A percentile compares a stretch with the other conserved stretches of the same genome.
phyloP scores from a whole-genome alignment of 2,888 invertebrate species.

The Autographa pulchrina region DNA sequence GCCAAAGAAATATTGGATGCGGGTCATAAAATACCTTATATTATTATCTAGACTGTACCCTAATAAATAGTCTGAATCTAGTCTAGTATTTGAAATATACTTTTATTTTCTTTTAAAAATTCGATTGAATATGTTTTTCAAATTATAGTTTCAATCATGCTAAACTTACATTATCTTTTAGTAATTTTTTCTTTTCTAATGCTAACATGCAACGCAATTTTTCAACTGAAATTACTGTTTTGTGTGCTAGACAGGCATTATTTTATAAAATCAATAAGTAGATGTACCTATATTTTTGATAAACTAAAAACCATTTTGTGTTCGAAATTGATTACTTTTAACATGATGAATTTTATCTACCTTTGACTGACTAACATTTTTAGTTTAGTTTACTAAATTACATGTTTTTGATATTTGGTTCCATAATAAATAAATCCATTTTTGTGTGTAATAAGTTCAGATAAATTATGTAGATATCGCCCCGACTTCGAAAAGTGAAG shows the following conservation, averaged over 20 bases:
- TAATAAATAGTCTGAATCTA: too few species aligned
- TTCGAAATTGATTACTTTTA: background rate
- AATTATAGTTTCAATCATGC: constrained; percentile 6
- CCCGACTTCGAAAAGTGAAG: too few species aligned
- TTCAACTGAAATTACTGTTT: background rate
- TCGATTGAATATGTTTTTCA: background rate
- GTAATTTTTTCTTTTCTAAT: constrained; percentile 1
- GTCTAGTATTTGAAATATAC: background rate
- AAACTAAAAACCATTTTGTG: background rate
- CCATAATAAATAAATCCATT: too few species aligned
- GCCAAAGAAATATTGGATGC: background rate
- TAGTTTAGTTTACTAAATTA: too few species aligned
- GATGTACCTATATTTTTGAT: background rate
- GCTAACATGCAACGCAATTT: constrained; percentile 18
- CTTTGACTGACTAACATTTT: too few species aligned
- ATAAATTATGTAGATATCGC: too few species aligned
- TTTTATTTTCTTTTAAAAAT: background rate
- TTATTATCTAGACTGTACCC: background rate
- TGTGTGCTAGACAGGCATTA: background rate
- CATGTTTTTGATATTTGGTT: too few species aligned
- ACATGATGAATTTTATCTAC: background rate
- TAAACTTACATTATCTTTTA: background rate
- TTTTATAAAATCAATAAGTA: background rate
- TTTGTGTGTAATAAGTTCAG: too few species aligned
- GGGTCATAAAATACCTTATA: background rate